Evolutionary conservation across 2,888 invertebrate genomes (phyloP).

Genomic region (Eucera pruinosa): DNA sequence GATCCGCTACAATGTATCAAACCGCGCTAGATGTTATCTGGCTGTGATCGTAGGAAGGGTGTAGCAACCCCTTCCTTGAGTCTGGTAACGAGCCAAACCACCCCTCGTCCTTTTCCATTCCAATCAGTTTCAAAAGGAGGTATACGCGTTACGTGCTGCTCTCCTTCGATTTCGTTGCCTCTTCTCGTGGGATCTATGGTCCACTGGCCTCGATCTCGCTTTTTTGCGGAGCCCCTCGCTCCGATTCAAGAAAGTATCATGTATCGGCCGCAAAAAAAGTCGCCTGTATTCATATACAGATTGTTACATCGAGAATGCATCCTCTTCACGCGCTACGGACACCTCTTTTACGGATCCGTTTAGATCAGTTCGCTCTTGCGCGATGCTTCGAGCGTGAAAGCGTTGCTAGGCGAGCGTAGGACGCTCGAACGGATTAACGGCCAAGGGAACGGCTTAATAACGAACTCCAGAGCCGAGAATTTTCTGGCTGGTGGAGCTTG

Average conservation of each 20-base stretch:
- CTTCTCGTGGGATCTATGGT: conserved; percentile 70
- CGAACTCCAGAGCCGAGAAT: conserved; percentile 10
- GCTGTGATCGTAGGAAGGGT: conserved; percentile 68
- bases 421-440: conserved; percentile 56
- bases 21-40: conserved; percentile 69
- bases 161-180: conserved; percentile 24
- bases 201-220: conserved; percentile 72
- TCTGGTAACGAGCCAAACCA: conserved; percentile 65
- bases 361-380: conserved; percentile 18
- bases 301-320: conserved; percentile 60
- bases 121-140: conserved; percentile 71
- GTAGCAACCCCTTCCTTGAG: conserved; percentile 70
- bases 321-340: conserved; percentile 30
- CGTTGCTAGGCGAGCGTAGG: conserved; percentile 47
- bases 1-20: conserved; percentile 70
- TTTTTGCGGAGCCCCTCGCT: conserved; percentile 39
- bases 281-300: conserved; percentile 69
- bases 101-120: conserved; percentile 71
- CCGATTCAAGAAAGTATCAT: conserved; percentile 75
- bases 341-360: background rate
- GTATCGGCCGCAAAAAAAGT: conserved; percentile 75
- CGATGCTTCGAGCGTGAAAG: conserved; percentile 41
- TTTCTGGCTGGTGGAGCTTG: background rate
- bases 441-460: conserved; percentile 18
- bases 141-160: conserved; percentile 7